phyloP scores from a whole-genome alignment of 2,113 vertebrate genomes.

The Periophthalmus modestus region DNA sequence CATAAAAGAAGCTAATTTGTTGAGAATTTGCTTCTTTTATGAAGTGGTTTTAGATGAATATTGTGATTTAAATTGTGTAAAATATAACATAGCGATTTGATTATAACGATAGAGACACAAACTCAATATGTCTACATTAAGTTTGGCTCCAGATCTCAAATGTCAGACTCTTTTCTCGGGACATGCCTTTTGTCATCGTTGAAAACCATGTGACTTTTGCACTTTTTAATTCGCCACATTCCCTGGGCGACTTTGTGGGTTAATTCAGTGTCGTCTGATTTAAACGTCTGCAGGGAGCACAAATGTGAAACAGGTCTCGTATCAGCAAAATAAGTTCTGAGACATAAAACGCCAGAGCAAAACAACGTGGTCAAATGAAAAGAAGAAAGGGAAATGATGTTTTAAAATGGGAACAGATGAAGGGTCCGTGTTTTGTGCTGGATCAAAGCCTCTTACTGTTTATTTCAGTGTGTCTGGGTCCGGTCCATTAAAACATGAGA shows the following conservation, averaged over 20 bases:
- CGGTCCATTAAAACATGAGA: not conserved
- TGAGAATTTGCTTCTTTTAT: no score
- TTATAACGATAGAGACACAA: no score
- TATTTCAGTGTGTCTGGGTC: not conserved
- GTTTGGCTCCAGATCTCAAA: not conserved
- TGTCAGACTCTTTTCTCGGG: not conserved
- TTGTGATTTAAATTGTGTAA: no score
- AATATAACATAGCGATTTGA: no score
- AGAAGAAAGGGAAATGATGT: constrained; percentile 1
- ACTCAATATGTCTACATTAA: no score
- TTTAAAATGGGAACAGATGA: constrained; percentile 12
- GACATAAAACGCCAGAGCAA: not conserved
- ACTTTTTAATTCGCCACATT: not conserved
- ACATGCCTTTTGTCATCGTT: not conserved
- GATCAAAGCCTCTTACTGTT: constrained; percentile 6
- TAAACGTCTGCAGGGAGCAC: not conserved
- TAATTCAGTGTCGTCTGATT: not conserved
- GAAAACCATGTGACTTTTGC: no score
- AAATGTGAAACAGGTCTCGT: constrained; percentile 4
- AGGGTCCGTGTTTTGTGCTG: not conserved
- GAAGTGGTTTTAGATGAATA: no score
- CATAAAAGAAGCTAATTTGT: no score
- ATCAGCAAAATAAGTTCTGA: not conserved
- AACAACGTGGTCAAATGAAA: constrained; percentile 8
- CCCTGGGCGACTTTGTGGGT: not conserved